Percentiles rank a stretch among this genome's conserved stretches.
These are phyloP conservation scores for Lagopus muta DNA, from an alignment of 2,113 vertebrate genomes.

Conservation along the genomic window DNA sequence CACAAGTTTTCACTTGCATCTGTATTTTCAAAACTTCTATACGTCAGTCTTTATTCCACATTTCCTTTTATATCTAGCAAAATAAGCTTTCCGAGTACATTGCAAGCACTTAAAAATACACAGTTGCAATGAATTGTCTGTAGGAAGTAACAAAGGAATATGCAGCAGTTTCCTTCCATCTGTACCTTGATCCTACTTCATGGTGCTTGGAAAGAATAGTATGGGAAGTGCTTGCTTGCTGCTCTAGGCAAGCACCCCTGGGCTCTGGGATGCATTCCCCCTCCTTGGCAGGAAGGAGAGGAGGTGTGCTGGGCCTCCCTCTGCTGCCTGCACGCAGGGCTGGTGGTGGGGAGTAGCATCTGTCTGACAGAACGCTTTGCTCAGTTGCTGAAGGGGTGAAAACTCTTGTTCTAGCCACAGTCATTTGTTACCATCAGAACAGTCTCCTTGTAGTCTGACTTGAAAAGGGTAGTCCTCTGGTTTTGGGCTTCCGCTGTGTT, in stretches of 20 bases:
- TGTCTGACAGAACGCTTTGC: background rate
- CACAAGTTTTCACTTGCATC: background rate
- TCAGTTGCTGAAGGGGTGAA: background rate
- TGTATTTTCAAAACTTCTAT: background rate
- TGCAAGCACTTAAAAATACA: background rate
- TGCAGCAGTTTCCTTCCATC: background rate
- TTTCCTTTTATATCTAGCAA: accelerated
- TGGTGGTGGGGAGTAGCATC: background rate
- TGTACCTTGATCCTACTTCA: background rate
- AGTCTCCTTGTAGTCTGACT: background rate
- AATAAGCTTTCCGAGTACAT: background rate
- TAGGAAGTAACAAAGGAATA: background rate
- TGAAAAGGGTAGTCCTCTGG: background rate
- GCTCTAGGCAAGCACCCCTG: background rate
- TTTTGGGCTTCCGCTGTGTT: background rate
- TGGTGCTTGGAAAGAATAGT: background rate
- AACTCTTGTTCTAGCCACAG: background rate
- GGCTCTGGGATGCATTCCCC: background rate
- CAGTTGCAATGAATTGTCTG: background rate
- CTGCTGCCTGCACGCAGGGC: background rate
- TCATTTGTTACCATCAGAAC: background rate
- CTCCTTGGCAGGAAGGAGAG: background rate
- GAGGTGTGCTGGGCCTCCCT: background rate
- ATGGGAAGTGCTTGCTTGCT: background rate
- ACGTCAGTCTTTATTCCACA: background rate